Percentiles rank a stretch among this genome's conserved stretches.
Evolutionary conservation across 2,797 vertebrate genomes (phyloP).

Genomic region (Diplodus puntazzo): DNA sequence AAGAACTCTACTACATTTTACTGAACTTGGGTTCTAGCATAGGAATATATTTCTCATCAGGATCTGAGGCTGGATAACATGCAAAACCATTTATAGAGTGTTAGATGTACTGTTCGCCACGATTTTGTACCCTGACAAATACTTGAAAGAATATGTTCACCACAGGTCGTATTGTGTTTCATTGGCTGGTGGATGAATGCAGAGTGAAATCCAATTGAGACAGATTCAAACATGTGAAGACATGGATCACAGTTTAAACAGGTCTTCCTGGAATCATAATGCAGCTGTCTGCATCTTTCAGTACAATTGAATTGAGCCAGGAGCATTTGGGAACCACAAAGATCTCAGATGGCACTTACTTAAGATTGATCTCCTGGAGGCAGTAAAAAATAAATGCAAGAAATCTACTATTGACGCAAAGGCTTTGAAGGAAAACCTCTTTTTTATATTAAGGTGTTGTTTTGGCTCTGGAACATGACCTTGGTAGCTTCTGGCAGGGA

Average conservation of each 20-base stretch:
- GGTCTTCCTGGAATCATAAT: slow-evolving; percentile 73
- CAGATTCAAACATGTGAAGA: slow-evolving; percentile 66
- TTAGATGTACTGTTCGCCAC: background rate
- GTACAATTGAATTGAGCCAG: slow-evolving; percentile 70
- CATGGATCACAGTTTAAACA: slow-evolving; percentile 66
- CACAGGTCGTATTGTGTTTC: slow-evolving; percentile 50
- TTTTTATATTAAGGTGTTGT: slow-evolving; percentile 57
- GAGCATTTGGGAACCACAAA: slow-evolving; percentile 70
- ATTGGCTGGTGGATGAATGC: slow-evolving; percentile 58
- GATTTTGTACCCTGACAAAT: background rate
- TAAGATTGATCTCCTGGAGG: slow-evolving; percentile 74
- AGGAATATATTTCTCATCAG: slow-evolving; percentile 1
- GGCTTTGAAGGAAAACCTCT: slow-evolving; percentile 46
- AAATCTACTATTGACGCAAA: slow-evolving; percentile 62
- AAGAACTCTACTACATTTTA: slow-evolving; percentile 31
- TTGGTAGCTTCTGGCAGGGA: slow-evolving; percentile 74
- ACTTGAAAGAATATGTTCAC: slow-evolving; percentile 50
- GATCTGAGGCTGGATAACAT: slow-evolving; percentile 12
- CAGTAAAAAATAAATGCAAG: slow-evolving; percentile 65
- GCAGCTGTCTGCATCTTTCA: slow-evolving; percentile 60
- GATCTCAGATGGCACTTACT: slow-evolving; percentile 68
- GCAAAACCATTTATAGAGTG: slow-evolving; percentile 1
- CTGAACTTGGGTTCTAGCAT: background rate
- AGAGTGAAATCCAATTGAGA: slow-evolving; percentile 65
- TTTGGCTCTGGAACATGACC: slow-evolving; percentile 78